Base-by-base conservation (phyloP, 2,113 vertebrate genomes). In the Lophius piscatorius region DNA sequence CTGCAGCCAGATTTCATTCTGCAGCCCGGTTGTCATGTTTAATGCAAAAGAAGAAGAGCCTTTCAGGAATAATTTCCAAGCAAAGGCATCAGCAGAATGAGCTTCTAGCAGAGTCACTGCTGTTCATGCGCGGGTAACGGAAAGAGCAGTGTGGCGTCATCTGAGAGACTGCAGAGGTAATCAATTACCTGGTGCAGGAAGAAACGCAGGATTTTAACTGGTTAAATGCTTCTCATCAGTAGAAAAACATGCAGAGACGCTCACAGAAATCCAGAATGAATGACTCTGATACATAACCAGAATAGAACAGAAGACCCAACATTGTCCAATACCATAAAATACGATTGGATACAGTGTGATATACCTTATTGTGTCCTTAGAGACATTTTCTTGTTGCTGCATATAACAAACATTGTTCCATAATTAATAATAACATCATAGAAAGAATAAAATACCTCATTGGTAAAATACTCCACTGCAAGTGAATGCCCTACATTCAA, bases 111-210 rank as follows among this genome's bases (percentile, higher is more conserved):
- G 28, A n/a, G 58, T 23, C 38, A 11, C 11, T 9, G 2, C 20
- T 0, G 14, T 38, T 40, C 13, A 2, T 22, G 17, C 6, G 41
- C n/a, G 33, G 6, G 16, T n/a, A 36, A 54, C 9, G 20, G 46
- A 35, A 57, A 63, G 23, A 36, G 29, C 31, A 9, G 39, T 2
- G 46, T 16, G 36, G 38, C 24, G 9, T 55, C 41, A 40, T 14
- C 16, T n/a, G n/a, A 26, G 52, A 41, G 46, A 52, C 70, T 62
- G 61, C 49, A 38, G 38, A 48, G 55, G 35, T 58, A 61, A 78
- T 74, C 55, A 36, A 71, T 63, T 10, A 36, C 46, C 70, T 46
- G 52, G 21, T 35, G 54, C 64, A 39, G 60, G 41, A 61, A 24
- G 21, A 54, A 40, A 50, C 1, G 52, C 38, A 34, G 54, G 56